Base-by-base conservation (phyloP, 2,888 invertebrate genomes). In the Stenichneumon culpator region DNA sequence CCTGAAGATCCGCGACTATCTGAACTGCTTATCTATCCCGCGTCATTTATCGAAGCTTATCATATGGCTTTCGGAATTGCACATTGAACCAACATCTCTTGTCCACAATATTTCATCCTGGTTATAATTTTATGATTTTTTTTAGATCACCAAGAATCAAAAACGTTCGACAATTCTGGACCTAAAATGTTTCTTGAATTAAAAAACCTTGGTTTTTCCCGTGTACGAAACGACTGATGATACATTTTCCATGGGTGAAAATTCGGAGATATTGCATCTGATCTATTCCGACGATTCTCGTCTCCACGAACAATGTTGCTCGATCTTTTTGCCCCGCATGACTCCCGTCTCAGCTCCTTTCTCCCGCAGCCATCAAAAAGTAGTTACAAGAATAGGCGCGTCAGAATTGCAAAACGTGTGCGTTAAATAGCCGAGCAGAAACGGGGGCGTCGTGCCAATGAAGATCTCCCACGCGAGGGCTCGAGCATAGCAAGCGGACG, bases 391-490 rank as follows among this genome's bases (percentile, higher is more conserved):
- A 63, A 79, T 67, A 69, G 81, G 50, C 75, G 52, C 65, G 57
- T 74, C 32, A n/a, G 67, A 70, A 75, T 79, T 67, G 54, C 60
- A 28, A 75, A 82, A 70, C 80, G 50, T 60, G 67, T 57, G 65
- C 65, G 70, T 74, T 67, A 50, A 75, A 81, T 57, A 72, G 63
- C 52, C 78, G 74, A 78, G 78, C 57, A 79, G 82, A 84, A 77
- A 22, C 63, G 70, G 79, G 75, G 75, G 75, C 82, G 79, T 73
- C 72, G 32, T 78, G 85, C 88, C 86, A 84, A 88, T 86, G 81
- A 87, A 80, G 84, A 86, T 86, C 87, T 86, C 86, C 87, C 88
- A 86, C 85, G 85, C 85, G 79, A 60, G 81, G 74, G 84, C 69
- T 14, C 25, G 60, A 16, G 60, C 60, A 60, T 28, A n/a, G 39